Evolutionary conservation across 2,888 invertebrate species (phyloP).

Genomic region (Drosophila multiciliata): DNA sequence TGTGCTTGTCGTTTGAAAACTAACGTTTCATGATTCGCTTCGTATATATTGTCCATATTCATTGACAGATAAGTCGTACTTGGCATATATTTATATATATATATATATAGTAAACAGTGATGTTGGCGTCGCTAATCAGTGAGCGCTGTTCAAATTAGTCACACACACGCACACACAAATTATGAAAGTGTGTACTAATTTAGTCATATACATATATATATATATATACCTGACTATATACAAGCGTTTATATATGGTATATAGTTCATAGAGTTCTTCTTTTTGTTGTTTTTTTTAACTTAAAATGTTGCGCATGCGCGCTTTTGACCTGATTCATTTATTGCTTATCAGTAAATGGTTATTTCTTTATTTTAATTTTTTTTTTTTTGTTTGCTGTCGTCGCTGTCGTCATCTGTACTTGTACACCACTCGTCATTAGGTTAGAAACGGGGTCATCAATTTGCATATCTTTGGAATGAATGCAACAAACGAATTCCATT

Average conservation of each 20-base stretch:
- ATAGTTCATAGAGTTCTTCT: constrained; percentile 22
- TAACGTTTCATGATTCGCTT: neutral
- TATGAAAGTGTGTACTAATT: constrained; percentile 18
- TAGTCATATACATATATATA: constrained; percentile 9
- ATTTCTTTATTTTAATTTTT: constrained; percentile 1
- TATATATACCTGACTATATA: constrained; percentile 1
- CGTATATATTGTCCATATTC: neutral
- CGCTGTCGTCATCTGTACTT: constrained; percentile 6
- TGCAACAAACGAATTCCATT: constrained; percentile 13
- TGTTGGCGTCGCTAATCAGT: constrained; percentile 46
- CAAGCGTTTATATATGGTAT: neutral
- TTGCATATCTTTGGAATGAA: constrained; percentile 13
- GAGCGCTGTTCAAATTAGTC: constrained; percentile 25
- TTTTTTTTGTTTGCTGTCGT: constrained; percentile 1
- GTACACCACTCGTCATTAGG: constrained; percentile 17
- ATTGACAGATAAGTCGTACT: neutral
- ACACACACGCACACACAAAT: neutral
- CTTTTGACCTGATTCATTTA: constrained; percentile 68
- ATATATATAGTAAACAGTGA: neutral
- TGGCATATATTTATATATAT: neutral
- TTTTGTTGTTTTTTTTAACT: constrained; percentile 8
- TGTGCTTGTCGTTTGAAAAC: neutral
- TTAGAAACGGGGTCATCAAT: constrained; percentile 32
- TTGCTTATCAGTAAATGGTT: constrained; percentile 58
- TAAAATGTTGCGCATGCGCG: constrained; percentile 68